Percentiles rank a stretch among this genome's conserved stretches.
Evolutionary conservation across 2,113 vertebrate species (phyloP).

Genomic region (Zootoca vivipara): DNA sequence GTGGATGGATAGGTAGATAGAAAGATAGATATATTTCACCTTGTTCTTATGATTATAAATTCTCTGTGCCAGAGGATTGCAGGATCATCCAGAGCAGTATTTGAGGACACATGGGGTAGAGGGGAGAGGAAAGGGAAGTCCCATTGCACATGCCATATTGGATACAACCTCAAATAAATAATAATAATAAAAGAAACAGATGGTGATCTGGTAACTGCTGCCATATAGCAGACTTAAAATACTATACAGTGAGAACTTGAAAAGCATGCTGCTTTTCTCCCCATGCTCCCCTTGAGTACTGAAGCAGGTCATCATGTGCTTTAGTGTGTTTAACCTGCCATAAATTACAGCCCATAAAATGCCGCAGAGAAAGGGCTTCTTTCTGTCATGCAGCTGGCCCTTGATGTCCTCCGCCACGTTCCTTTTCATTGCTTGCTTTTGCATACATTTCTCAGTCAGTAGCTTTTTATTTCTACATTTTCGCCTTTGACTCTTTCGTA

Average conservation of each 20-base stretch:
- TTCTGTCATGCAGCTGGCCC: neutral
- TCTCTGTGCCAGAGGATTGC: too few species aligned
- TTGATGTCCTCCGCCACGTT: slow-evolving; percentile 33
- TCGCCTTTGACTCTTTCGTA: slow-evolving; percentile 32
- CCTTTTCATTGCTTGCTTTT: slow-evolving; percentile 40
- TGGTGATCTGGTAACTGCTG: neutral
- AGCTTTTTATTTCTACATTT: slow-evolving; percentile 48
- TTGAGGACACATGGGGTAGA: too few species aligned
- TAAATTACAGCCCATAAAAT: slow-evolving; percentile 47
- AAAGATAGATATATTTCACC: too few species aligned
- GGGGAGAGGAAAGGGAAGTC: too few species aligned
- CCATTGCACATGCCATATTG: too few species aligned
- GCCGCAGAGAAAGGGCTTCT: neutral
- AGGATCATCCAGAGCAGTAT: too few species aligned
- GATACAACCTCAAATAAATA: too few species aligned
- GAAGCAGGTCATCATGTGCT: slow-evolving; percentile 20
- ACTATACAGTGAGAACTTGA: slow-evolving; percentile 22
- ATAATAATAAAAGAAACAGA: neutral
- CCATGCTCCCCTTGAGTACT: neutral
- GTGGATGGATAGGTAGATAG: too few species aligned
- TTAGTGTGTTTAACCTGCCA: slow-evolving; percentile 38
- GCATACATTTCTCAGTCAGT: slow-evolving; percentile 1
- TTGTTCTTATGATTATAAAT: too few species aligned
- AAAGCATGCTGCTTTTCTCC: slow-evolving; percentile 26
- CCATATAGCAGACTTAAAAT: neutral